phyloP scores from a whole-genome alignment of 92 coral and sea anemone species.

The Palythoa heliodiscus region DNA sequence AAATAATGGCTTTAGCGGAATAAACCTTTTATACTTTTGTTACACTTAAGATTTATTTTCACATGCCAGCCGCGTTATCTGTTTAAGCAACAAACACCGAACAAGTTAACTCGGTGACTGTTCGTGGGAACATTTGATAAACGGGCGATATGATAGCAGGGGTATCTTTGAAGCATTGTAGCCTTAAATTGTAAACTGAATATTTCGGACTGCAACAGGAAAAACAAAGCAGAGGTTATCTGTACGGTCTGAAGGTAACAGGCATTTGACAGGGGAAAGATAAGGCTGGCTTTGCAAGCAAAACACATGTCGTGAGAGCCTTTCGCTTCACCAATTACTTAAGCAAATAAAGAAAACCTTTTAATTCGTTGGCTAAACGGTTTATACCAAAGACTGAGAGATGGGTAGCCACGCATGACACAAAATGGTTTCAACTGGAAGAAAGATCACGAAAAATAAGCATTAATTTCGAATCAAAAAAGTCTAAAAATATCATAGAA shows the following conservation, averaged over 20 bases:
- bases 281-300: neutral
- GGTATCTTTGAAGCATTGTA: neutral
- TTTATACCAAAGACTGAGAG: too few relatives aligned
- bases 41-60: neutral
- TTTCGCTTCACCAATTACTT: neutral
- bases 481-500: too few relatives aligned
- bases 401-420: too few relatives aligned
- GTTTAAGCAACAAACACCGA: neutral
- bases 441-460: too few relatives aligned
- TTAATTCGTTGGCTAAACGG: too few relatives aligned
- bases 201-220: neutral
- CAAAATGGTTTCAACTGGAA: too few relatives aligned
- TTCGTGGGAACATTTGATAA: neutral
- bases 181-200: neutral
- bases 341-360: neutral
- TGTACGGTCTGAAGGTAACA: slow-evolving; percentile 21
- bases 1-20: slow-evolving; percentile 1
- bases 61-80: neutral
- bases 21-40: neutral
- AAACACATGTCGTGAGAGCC: neutral
- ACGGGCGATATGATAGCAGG: neutral
- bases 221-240: slow-evolving; percentile 2
- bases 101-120: neutral
- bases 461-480: too few relatives aligned
- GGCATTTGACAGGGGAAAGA: slow-evolving; percentile 6